Evolutionary conservation across 2,797 vertebrate genomes (phyloP).

Genomic region (Sebastes baramenuke): DNA sequence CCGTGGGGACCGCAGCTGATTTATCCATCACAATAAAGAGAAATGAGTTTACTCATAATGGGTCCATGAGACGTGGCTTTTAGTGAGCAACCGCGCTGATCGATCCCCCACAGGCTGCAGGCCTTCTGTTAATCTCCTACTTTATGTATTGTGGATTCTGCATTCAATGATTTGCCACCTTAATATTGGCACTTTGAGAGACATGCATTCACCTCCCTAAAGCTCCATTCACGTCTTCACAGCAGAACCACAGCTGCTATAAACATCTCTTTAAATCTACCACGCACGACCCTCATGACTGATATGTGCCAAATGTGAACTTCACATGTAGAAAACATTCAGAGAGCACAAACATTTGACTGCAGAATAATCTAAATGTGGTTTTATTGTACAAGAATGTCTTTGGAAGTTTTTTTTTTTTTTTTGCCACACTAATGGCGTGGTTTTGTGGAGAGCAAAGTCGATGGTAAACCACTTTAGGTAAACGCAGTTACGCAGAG

Average conservation of each 20-base stretch:
- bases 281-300: not conserved
- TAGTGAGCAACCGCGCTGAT: constrained; percentile 31
- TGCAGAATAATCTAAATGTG: not conserved
- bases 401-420: not conserved
- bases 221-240: constrained; percentile 3
- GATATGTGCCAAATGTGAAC: not conserved
- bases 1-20: constrained; percentile 18
- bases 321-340: not conserved
- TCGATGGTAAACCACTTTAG: not conserved
- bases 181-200: constrained; percentile 16
- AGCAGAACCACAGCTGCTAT: not conserved
- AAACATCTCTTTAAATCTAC: constrained; percentile 14
- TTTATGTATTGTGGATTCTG: not conserved
- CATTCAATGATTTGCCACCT: constrained; percentile 20
- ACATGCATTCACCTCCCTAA: not conserved
- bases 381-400: not conserved
- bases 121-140: constrained; percentile 17
- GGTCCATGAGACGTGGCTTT: constrained; percentile 31
- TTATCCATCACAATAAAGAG: constrained; percentile 56
- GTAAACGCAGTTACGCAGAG: no score
- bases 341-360: not conserved
- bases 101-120: constrained; percentile 27
- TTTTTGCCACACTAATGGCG: not conserved
- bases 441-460: not conserved
- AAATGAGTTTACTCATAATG: constrained; percentile 42